Evolutionary conservation across 2,888 invertebrate genomes (phyloP).

Genomic region (Gari tellinella): DNA sequence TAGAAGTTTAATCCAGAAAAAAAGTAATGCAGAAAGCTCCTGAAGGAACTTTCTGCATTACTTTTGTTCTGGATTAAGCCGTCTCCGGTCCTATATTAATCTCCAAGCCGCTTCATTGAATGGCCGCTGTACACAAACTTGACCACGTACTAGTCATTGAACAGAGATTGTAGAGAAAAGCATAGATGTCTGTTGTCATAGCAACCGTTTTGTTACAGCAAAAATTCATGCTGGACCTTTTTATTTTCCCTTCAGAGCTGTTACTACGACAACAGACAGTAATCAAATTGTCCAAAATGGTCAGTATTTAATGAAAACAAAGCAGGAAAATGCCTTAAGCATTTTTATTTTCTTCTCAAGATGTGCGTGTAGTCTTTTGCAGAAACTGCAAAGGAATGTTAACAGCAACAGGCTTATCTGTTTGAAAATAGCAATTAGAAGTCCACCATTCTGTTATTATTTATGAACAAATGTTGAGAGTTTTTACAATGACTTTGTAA

Average conservation of each 20-base stretch:
- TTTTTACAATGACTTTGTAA: slow-evolving; percentile 42
- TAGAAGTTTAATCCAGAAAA: too few species aligned
- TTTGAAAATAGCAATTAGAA: slow-evolving; percentile 2
- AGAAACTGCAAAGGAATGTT: background rate
- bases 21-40: too few species aligned
- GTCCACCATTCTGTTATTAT: slow-evolving; percentile 51
- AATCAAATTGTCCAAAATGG: slow-evolving; percentile 34
- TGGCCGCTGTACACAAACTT: too few species aligned
- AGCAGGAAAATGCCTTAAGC: slow-evolving; percentile 20
- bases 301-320: slow-evolving; percentile 45
- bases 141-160: slow-evolving; percentile 45
- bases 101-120: too few species aligned
- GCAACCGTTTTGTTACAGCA: slow-evolving; percentile 12
- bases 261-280: slow-evolving; percentile 16
- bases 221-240: background rate
- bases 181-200: slow-evolving; percentile 31
- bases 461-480: slow-evolving; percentile 54
- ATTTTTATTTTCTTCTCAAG: slow-evolving; percentile 26
- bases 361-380: slow-evolving; percentile 30
- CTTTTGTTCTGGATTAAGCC: too few species aligned
- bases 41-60: too few species aligned
- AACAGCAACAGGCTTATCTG: background rate
- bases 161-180: slow-evolving; percentile 34
- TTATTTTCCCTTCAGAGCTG: slow-evolving; percentile 2
- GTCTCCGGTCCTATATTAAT: too few species aligned